Evolutionary conservation across 2,797 vertebrate genomes (phyloP).

Genomic region (Pachyuromys duprasi): DNA sequence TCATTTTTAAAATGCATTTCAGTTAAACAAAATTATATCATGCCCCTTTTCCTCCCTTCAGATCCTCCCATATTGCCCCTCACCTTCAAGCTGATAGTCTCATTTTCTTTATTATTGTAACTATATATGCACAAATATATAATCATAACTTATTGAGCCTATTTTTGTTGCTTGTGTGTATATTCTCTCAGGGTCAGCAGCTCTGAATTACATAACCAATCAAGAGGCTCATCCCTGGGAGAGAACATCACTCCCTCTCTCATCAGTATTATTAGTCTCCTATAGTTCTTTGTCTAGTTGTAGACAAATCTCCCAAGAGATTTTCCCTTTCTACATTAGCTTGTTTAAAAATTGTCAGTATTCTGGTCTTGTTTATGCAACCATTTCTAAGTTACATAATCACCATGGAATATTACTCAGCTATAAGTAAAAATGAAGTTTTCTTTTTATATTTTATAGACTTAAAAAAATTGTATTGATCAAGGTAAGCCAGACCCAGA

Average conservation of each 20-base stretch:
- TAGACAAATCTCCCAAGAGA: neutral
- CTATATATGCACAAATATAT: neutral
- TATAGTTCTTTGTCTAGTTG: neutral
- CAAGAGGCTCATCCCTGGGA: neutral
- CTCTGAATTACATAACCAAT: neutral
- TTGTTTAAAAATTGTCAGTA: neutral
- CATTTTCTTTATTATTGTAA: neutral
- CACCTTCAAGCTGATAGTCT: neutral
- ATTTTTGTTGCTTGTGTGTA: neutral
- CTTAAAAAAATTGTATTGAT: neutral
- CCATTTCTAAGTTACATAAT: neutral
- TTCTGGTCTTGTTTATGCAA: neutral
- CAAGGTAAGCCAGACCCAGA: neutral
- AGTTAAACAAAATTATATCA: neutral
- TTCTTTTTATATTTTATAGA: neutral
- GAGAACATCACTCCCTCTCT: neutral
- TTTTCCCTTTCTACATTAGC: neutral
- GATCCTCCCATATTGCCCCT: neutral
- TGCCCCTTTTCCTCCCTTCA: neutral
- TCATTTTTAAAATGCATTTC: constrained; percentile 5
- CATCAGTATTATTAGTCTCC: neutral
- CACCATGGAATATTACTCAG: neutral
- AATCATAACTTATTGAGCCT: neutral
- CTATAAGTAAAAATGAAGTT: neutral
- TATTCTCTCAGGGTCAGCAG: neutral